phyloP scores from a whole-genome alignment of 2,113 vertebrate species.

The Cyanoderma ruficeps region DNA sequence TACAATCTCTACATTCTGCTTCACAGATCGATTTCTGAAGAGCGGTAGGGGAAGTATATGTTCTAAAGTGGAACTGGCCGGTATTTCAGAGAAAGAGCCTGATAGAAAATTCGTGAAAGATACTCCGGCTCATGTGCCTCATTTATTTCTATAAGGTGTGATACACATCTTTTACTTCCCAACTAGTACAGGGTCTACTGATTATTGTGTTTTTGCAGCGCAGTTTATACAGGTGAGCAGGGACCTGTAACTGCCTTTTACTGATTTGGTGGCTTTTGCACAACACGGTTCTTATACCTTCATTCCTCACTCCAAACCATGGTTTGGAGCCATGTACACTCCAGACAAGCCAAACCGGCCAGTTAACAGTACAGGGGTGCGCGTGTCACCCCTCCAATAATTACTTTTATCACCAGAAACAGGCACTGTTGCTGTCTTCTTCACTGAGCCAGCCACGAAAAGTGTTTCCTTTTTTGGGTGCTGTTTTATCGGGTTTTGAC shows the following conservation, averaged over 20 bases:
- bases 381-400: not conserved
- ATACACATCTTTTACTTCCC: not conserved
- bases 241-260: accelerated
- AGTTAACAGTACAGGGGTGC: not conserved
- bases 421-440: too few relatives aligned
- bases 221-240: accelerated
- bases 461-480: not conserved
- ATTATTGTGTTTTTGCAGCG: not conserved
- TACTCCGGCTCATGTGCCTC: not conserved
- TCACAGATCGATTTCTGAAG: not conserved
- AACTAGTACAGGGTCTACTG: accelerated
- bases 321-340: too few relatives aligned
- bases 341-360: not conserved
- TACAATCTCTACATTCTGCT: not conserved
- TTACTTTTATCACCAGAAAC: not conserved
- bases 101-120: not conserved
- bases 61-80: not conserved
- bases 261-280: not conserved
- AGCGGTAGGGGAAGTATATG: accelerated
- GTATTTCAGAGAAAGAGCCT: not conserved
- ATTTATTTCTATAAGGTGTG: not conserved
- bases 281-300: accelerated
- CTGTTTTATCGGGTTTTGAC: not conserved
- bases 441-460: not conserved
- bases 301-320: not conserved